Base-by-base conservation (phyloP, 2,113 vertebrate genomes). In the Trinectes maculatus region DNA sequence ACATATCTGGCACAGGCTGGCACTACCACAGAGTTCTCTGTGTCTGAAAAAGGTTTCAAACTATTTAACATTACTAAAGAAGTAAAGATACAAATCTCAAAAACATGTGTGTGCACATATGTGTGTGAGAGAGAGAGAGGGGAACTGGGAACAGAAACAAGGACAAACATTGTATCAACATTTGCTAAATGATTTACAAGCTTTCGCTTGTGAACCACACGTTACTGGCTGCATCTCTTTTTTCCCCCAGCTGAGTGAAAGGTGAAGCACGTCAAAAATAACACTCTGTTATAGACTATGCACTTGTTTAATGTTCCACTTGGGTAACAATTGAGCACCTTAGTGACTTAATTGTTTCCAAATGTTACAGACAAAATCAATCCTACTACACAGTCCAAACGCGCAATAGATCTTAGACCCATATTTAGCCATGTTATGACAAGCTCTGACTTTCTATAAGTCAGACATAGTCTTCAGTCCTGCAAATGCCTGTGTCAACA, bases 341-440 rank as follows among this genome's bases (percentile, higher is more conserved):
- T 47, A n/a, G 29, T 21, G 43, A 46, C 62, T 58, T 58, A 80
- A 81, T 36, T 72, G 55, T 64, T 82, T 80, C 66, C 71, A 76
- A 78, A 81, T 77, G 43, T 10, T 16, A 25, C 9, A 18, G 40
- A 63, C 26, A 43, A 52, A 43, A 18, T 49, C 55, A 53, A 63
- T 71, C 55, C 5, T 43, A 21, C 55, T 22, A 60, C 29, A 26
- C 40, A 44, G 40, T 54, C n/a, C 18, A 29, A 19, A 12, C n/a
- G 33, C 16, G 56, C 40, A 26, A 37, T 57, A 44, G 36, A 26
- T 43, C 21, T 31, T 25, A 26, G 28, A 49, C 34, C 48, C 12
- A 19, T 24, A 28, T 51, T 55, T 16, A 63, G 24, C 42, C n/a
- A 8, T 43, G 33, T 31, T 24, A 13, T 39, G 43, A 66, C 59